Conservation (phyloP, 2,113 vertebrate genomes). For the Polyodon spathula region DNA sequence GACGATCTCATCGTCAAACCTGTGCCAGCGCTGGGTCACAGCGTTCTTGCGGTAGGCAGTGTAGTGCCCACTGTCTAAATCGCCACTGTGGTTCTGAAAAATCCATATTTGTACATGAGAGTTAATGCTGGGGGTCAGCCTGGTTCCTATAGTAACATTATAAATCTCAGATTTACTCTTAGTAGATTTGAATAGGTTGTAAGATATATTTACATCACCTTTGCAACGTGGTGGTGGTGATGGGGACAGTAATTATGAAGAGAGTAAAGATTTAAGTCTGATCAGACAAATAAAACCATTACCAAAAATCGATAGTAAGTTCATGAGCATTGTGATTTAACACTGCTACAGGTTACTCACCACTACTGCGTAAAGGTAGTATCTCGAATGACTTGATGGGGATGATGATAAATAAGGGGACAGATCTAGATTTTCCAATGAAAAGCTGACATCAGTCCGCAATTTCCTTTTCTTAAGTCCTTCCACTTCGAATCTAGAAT, state of each 20-base stretch:
- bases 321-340: not conserved
- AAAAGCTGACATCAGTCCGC: slow-evolving; percentile 58
- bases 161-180: too few species aligned
- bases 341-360: slow-evolving; percentile 44
- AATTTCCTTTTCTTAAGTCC: slow-evolving; percentile 63
- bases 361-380: slow-evolving; percentile 69
- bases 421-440: slow-evolving; percentile 55
- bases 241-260: too few species aligned
- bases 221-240: too few species aligned
- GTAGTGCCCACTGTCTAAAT: slow-evolving; percentile 75
- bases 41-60: slow-evolving; percentile 68
- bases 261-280: too few species aligned
- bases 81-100: slow-evolving; percentile 71
- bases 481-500: slow-evolving; percentile 42
- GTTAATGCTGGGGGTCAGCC: too few species aligned
- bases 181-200: too few species aligned
- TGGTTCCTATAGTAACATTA: too few species aligned
- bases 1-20: slow-evolving; percentile 61
- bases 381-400: slow-evolving; percentile 35
- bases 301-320: too few species aligned
- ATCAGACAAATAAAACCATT: too few species aligned
- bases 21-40: slow-evolving; percentile 56
- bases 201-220: too few species aligned
- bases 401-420: slow-evolving; percentile 49
- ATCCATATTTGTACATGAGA: not conserved